Percentiles rank a stretch among this genome's conserved stretches.
phyloP scores from a whole-genome alignment of 2,888 invertebrate genomes.

The Cistogaster globosa region DNA sequence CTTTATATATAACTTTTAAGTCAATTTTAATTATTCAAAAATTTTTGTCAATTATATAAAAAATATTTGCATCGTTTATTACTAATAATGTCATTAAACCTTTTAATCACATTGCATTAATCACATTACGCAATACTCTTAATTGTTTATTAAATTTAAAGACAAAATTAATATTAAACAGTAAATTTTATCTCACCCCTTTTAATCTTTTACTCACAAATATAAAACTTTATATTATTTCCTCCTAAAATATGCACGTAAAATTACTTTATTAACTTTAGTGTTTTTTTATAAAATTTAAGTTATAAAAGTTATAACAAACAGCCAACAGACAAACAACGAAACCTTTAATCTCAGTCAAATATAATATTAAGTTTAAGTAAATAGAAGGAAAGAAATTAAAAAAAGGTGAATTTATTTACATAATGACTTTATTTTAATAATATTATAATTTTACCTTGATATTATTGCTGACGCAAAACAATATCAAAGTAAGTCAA shows the following conservation, averaged over 20 bases:
- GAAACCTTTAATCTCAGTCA: not conserved
- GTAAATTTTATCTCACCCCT: no score
- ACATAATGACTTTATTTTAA: conserved; percentile 59
- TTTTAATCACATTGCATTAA: no score
- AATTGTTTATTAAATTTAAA: no score
- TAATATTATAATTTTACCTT: conserved; percentile 42
- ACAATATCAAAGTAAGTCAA: not conserved
- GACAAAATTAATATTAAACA: no score
- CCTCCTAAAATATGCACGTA: not conserved
- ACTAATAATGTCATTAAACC: no score
- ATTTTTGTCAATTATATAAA: no score
- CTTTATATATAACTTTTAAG: no score
- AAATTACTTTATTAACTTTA: conserved; percentile 43
- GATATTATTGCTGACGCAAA: conserved; percentile 20
- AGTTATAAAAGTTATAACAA: conserved; percentile 20
- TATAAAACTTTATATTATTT: no score
- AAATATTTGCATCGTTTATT: no score
- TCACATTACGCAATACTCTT: no score
- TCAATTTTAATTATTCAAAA: no score
- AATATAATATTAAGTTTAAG: conserved; percentile 7
- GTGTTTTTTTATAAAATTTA: conserved; percentile 39
- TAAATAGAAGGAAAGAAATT: conserved; percentile 1
- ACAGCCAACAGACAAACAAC: conserved; percentile 1
- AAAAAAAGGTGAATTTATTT: conserved; percentile 35
- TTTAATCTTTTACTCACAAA: no score